Conservation (phyloP, 2,888 invertebrate genomes). For the Epinotia ramella region DNA sequence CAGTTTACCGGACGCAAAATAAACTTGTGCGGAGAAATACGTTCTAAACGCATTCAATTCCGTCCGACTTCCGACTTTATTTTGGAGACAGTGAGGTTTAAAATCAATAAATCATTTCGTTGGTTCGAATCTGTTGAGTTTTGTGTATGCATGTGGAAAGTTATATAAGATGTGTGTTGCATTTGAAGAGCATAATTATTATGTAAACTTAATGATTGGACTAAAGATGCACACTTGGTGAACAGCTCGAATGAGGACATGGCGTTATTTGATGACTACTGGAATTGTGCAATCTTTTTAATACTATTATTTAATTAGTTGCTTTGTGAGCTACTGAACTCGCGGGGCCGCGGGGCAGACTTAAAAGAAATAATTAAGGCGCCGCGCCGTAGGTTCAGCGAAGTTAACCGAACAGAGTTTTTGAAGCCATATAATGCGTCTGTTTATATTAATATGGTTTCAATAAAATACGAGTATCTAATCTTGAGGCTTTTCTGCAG, state of each 20-base stretch:
- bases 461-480: too few species aligned
- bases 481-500: too few species aligned
- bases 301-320: too few species aligned
- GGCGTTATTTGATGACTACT: neutral
- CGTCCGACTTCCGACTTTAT: neutral
- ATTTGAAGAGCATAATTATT: neutral
- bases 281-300: neutral
- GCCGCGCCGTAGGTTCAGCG: too few species aligned
- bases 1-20: neutral
- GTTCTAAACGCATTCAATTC: neutral
- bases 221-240: neutral
- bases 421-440: too few species aligned
- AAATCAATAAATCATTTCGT: neutral
- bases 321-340: too few species aligned
- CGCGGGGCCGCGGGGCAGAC: too few species aligned
- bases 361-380: too few species aligned
- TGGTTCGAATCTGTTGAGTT: neutral
- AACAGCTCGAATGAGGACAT: neutral
- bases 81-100: neutral
- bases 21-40: neutral
- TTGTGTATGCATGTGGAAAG: neutral
- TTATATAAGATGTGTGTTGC: constrained; percentile 10
- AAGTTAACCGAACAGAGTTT: too few species aligned
- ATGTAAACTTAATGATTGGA: constrained; percentile 6
- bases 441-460: too few species aligned